Evolutionary conservation across 1,140 invertebrate species (phyloP), one percentile per base, ranked within the genome.

Genomic region (Potamilus streckersoni): DNA sequence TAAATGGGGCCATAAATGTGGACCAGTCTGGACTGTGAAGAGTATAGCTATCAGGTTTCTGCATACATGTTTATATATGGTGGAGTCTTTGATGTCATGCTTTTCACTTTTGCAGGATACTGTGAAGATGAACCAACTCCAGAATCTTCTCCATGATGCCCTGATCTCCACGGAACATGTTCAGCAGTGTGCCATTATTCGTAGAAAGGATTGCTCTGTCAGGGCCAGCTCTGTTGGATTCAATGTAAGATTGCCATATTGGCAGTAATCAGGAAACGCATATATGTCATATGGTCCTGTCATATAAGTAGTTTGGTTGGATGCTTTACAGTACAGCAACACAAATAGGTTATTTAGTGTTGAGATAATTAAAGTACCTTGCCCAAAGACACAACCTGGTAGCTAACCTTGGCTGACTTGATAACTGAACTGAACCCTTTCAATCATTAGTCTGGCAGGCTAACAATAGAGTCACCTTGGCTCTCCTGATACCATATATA

Each of bases 111-210:
- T 83, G 15, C 81, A 89, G 88, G 88, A 89, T 80, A 79, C 82
- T 14, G 83, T 89, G 27, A 89, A 88, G 76, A 88, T 90, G 88
- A 89, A 87, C 73, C 88, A 90, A 77, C 77, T 90, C 56, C 88
- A 90, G 81, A 88, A 86, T 74, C 80, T 90, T 23, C 76, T 90
- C 23, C 89, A 90, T 71, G 89, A 90, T 79, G 86, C 89, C 19
- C 76, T 90, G 38, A 90, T 90, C 38, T 81, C 83, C 15, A 89
- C 88, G 20, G 85, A 86, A 31, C 85, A 90, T 79, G 87, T 90
- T 16, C 85, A 89, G 61, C 84, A 88, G 65, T 90, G 88, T 82
- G 89, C 88, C 60, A 87, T 90, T 15, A 65, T 90, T 23, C 69
- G 84, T 31, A 72, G 87, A 60, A 85, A 87, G 49, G 87, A 89